Evolutionary conservation across 2,797 vertebrate genomes (phyloP), one percentile per base, ranked within the genome.

Genomic region (Australoheros facetus): DNA sequence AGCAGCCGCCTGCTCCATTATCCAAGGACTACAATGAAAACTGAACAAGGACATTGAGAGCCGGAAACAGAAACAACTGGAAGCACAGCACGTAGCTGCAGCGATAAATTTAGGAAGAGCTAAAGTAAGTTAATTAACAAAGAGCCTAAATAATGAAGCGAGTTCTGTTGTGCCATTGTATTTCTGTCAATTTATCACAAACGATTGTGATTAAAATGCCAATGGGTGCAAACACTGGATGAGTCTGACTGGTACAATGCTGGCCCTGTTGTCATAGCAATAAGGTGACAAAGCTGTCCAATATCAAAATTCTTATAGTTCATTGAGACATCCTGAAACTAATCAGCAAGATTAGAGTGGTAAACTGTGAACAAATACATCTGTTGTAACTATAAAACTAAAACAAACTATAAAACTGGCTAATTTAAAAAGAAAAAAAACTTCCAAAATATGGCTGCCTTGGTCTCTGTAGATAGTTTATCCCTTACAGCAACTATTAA

Each of bases 1-100:
- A 54, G 60, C 4, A 23, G 59, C 21, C 21, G 39, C 60, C 51
- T 2, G 16, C 26, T 71, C 56, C 54, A 74, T 75, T 78, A 48
- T 34, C 57, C 11, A 75, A 62, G 71, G 51, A 34, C 69, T 37
- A 64, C 6, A 62, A 56, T n/a, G 34, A 28, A 81, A 71, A 82
- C 28, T 58, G 54, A 74, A 73, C 37, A 73, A 57, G 64, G 13
- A 54, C 57, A 51, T 11, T 9, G 6, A 55, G n/a, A 74, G 32
- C 58, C 3, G 4, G 58, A 39, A 69, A 69, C 23, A 48, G 62
- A 69, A 51, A 45, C 10, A 2, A 26, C 28, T 69, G 16, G 48
- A 69, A 69, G 42, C 62, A 11, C 12, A 23, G 55, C 62, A 69
- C 19, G 26, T 51, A 19, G 42, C 62, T 30, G 42, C 62, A 69